phyloP scores from a whole-genome alignment of 1,140 invertebrate genomes.

The Macrobrachium nipponense region DNA sequence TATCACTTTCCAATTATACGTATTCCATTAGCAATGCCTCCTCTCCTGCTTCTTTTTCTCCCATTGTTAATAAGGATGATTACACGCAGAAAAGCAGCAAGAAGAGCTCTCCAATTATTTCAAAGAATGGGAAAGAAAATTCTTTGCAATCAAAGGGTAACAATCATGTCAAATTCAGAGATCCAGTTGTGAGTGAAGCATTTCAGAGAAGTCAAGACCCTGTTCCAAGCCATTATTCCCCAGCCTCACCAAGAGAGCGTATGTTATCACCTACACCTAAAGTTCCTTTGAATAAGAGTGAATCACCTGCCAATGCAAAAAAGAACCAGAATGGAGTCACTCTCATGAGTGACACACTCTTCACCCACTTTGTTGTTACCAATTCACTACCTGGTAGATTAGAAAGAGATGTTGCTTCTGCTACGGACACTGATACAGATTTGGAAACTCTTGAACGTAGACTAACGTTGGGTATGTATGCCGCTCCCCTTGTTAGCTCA shows the following conservation, averaged over 20 bases:
- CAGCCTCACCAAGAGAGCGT: constrained; percentile 46
- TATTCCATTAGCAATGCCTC: too few species aligned
- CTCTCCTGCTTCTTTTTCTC: too few species aligned
- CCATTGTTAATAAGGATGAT: too few species aligned
- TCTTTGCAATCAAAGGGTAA: background rate
- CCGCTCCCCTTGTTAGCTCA: constrained; percentile 62
- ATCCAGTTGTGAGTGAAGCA: constrained; percentile 43
- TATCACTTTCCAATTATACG: too few species aligned
- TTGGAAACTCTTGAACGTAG: constrained; percentile 57
- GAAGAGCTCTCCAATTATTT: background rate
- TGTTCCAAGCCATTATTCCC: constrained; percentile 19
- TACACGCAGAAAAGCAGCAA: background rate
- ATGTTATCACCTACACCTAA: constrained; percentile 14
- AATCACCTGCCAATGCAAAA: constrained; percentile 2
- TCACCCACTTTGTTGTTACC: constrained; percentile 56
- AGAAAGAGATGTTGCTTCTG: background rate
- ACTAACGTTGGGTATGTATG: constrained; percentile 54
- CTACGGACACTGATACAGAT: constrained; percentile 61
- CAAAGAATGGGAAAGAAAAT: background rate
- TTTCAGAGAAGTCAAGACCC: constrained; percentile 9
- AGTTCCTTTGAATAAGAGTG: background rate
- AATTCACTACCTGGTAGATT: background rate
- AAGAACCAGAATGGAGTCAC: constrained; percentile 33
- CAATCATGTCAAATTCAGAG: constrained; percentile 51
- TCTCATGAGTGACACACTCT: constrained; percentile 56